Conservation (phyloP, 2,888 invertebrate species). For the Trachelus tabidus region DNA sequence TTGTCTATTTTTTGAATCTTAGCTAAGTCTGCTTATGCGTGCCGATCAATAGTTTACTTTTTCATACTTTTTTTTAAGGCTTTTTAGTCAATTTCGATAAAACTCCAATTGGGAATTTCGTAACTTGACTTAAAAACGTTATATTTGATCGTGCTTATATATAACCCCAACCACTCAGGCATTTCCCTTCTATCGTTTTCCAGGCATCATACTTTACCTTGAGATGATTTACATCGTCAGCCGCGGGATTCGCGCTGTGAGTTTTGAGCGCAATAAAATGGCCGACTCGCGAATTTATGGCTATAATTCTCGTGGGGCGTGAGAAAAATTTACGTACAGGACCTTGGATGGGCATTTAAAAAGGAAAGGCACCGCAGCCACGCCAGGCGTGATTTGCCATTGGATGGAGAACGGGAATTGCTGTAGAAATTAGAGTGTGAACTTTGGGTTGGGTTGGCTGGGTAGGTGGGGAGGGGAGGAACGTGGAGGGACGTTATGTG, state of each 20-base stretch:
- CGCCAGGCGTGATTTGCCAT: background rate
- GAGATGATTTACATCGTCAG: background rate
- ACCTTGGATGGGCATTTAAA: background rate
- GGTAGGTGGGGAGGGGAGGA: too few relatives aligned
- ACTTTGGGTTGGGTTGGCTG: too few relatives aligned
- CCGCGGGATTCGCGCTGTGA: background rate
- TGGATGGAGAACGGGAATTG: background rate
- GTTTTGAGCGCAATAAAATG: background rate
- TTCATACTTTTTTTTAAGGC: too few relatives aligned
- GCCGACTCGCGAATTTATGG: background rate
- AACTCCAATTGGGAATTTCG: background rate
- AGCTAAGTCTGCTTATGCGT: background rate
- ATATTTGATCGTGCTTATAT: background rate
- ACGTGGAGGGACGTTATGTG: constrained; percentile 23
- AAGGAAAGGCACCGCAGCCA: background rate
- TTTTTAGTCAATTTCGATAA: background rate
- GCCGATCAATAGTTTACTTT: background rate
- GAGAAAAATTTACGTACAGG: background rate
- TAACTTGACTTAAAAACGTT: background rate
- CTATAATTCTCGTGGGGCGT: background rate
- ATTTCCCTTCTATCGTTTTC: background rate
- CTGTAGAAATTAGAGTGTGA: background rate
- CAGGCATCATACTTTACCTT: background rate
- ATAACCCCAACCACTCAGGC: background rate
- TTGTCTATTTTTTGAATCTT: background rate